Evolutionary conservation across 2,113 vertebrate genomes (phyloP).

Genomic region (Myrmecobius fasciatus): DNA sequence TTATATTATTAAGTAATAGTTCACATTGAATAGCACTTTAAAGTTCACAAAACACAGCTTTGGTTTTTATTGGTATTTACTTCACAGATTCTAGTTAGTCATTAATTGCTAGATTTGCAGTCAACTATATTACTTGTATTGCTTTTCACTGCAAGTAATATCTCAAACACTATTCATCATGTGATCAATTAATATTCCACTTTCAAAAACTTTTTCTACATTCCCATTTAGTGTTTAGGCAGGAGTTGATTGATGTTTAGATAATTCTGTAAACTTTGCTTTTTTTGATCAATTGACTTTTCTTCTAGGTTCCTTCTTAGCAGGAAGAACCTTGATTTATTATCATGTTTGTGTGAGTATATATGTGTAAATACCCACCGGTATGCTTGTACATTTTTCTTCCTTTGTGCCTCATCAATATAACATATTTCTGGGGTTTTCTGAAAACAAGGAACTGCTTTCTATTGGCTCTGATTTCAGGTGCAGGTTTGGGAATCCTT

Average conservation of each 20-base stretch:
- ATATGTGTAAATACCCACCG: not conserved
- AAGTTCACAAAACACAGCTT: not conserved
- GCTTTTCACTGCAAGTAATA: not conserved
- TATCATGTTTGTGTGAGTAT: not conserved
- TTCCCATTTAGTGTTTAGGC: not conserved
- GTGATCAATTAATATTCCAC: not conserved
- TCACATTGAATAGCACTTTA: not conserved
- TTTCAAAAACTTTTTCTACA: not conserved
- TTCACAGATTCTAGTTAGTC: not conserved
- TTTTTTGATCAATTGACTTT: slow-evolving; percentile 27
- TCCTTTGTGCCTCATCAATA: slow-evolving; percentile 8
- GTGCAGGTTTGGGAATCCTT: slow-evolving; percentile 39
- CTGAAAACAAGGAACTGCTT: slow-evolving; percentile 1
- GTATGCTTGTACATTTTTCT: not conserved
- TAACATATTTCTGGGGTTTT: slow-evolving; percentile 50
- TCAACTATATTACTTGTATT: not conserved
- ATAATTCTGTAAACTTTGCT: slow-evolving; percentile 13
- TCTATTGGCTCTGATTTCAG: slow-evolving; percentile 25
- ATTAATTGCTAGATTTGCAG: not conserved
- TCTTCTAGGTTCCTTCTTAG: slow-evolving; percentile 29
- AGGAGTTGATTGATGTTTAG: not conserved
- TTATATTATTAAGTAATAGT: not conserved
- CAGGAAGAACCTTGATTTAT: not conserved
- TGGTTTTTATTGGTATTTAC: not conserved
- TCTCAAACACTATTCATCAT: not conserved